phyloP scores from a whole-genome alignment of 2,888 invertebrate genomes.

The Eubasilissa splendida region DNA sequence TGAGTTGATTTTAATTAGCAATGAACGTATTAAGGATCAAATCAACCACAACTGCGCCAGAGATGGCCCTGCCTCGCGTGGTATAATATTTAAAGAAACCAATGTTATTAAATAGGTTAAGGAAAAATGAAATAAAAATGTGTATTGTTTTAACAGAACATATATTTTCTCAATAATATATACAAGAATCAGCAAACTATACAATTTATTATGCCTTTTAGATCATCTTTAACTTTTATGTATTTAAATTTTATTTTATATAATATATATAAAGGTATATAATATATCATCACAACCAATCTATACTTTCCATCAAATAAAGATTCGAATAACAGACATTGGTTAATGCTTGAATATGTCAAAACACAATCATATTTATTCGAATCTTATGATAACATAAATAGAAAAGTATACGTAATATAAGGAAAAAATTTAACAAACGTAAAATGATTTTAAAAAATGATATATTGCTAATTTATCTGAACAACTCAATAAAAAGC shows the following conservation, averaged over 20 bases:
- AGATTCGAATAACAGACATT: not conserved
- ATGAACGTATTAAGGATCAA: no score
- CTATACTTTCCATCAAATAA: conserved; percentile 29
- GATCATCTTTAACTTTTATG: not conserved
- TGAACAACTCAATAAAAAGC: no score
- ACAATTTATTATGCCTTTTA: conserved; percentile 29
- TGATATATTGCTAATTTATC: no score
- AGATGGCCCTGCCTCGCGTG: no score
- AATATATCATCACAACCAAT: conserved; percentile 46
- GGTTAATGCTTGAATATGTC: not conserved
- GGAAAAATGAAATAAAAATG: not conserved
- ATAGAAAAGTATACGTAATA: not conserved
- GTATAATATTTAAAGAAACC: no score
- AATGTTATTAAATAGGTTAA: not conserved
- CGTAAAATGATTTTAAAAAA: no score
- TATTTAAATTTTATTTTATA: conserved; percentile 15
- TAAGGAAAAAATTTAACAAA: no score
- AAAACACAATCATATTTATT: not conserved
- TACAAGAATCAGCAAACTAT: conserved; percentile 38
- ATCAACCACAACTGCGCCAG: no score
- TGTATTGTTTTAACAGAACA: conserved; percentile 32
- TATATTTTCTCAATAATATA: conserved; percentile 39
- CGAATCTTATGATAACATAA: not conserved
- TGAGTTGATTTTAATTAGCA: no score
- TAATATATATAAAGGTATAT: conserved; percentile 7